A percentile compares a stretch with the other conserved stretches of the same genome.
Evolutionary conservation across 2,113 vertebrate genomes (phyloP).

Genomic region (Passer domesticus): DNA sequence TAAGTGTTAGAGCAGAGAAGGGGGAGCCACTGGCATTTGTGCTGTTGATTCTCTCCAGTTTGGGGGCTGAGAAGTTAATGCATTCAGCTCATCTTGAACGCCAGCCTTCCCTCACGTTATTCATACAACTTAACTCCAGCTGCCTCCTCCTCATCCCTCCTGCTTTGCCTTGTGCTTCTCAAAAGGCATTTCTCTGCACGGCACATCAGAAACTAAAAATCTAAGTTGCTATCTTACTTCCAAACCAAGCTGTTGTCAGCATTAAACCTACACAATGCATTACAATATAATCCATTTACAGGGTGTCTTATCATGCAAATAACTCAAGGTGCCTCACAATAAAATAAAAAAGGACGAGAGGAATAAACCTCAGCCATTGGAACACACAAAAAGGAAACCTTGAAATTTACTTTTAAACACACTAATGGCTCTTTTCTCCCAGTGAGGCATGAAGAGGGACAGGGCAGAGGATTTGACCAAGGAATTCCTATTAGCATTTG

Average conservation of each 20-base stretch:
- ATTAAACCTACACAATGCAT: constrained; percentile 55
- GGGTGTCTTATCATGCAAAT: constrained; percentile 61
- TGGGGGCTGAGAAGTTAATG: constrained; percentile 39
- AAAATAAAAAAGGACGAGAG: constrained; percentile 57
- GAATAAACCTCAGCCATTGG: constrained; percentile 44
- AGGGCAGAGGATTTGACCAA: constrained; percentile 15
- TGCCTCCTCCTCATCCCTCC: constrained; percentile 35
- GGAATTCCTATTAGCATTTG: constrained; percentile 52
- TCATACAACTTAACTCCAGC: constrained; percentile 38
- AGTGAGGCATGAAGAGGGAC: constrained; percentile 39
- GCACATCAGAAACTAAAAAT: constrained; percentile 46
- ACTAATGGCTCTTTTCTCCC: constrained; percentile 54
- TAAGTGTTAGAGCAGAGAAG: not conserved
- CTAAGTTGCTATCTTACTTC: constrained; percentile 54
- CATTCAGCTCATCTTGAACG: constrained; percentile 38
- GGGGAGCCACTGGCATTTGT: not conserved
- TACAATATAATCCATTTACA: constrained; percentile 60
- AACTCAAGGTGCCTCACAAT: constrained; percentile 69
- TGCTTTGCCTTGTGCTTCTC: constrained; percentile 46
- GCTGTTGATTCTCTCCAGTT: not conserved
- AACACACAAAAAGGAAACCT: constrained; percentile 43
- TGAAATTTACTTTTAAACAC: constrained; percentile 67
- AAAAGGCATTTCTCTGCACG: constrained; percentile 46
- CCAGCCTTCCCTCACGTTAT: constrained; percentile 26
- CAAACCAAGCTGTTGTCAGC: constrained; percentile 51